Evolutionary conservation across 2,113 vertebrate species (phyloP), one percentile per base, ranked within the genome.

Genomic region (Sylvietta virens): DNA sequence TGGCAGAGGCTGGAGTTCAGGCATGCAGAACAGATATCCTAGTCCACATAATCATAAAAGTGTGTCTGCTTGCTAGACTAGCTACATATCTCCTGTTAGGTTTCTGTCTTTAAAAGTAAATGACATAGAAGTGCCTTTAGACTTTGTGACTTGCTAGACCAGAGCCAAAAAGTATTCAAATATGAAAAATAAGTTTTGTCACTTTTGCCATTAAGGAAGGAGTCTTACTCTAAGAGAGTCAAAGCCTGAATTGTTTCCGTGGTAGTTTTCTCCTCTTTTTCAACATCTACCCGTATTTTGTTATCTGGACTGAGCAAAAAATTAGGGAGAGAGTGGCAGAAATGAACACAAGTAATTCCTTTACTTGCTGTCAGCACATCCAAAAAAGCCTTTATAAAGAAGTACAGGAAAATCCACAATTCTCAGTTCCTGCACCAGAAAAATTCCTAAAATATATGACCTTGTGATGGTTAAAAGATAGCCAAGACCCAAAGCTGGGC

Each of bases 391-490:
- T 90, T 92, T 79, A 30, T 44, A 88, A 80, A 91, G 91, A 66
- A 94, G 77, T 79, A 81, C 13, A 57, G 61, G 72, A 87, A 97
- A 93, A 84, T 62, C 53, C 50, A 50, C 1, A 3, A 39, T 57
- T 28, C 30, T 53, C 51, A 62, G 56, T 93, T 95, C 76, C 70
- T 60, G 40, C 82, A 48, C 51, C 48, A 85, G 53, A 88, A 56
- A 89, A 95, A 86, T 30, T 44, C 88, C 88, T 95, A 81, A 97
- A 97, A 91, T 88, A 65, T 82, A 79, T 89, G 81, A 92, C 95
- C 94, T 96, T 94, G 86, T 5, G 54, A 97, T 45, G 23, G 93
- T 97, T 96, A 97, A 97, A 97, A 97, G 97, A 50, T 84, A 95
- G 94, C 97, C 85, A 77, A 97, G 87, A 97, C 90, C 95, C 96